phyloP scores from a whole-genome alignment of 2,888 invertebrate species.

The Polydrusus pterygomalis region DNA sequence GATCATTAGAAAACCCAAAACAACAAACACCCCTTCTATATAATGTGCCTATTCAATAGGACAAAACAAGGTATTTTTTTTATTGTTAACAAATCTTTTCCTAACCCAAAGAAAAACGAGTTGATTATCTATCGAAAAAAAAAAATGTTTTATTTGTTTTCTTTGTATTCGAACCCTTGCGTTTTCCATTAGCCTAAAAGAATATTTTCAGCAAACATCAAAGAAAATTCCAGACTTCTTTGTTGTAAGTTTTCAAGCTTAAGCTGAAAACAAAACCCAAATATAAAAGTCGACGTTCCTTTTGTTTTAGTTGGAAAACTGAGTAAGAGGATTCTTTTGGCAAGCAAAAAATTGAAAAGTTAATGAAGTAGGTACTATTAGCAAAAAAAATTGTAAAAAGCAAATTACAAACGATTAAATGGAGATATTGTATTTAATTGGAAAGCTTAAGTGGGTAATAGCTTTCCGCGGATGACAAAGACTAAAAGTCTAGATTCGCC shows the following conservation, averaged over 20 bases:
- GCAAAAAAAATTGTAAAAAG: no score
- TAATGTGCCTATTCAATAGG: background rate
- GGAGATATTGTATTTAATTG: no score
- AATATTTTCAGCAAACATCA: slow-evolving; percentile 4
- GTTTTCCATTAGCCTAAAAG: slow-evolving; percentile 14
- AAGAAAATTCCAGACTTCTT: slow-evolving; percentile 21
- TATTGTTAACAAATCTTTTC: background rate
- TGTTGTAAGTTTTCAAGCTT: slow-evolving; percentile 1
- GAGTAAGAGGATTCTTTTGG: background rate
- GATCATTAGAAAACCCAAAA: no score
- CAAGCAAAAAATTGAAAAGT: background rate
- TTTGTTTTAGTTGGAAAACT: slow-evolving; percentile 8
- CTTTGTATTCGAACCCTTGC: background rate
- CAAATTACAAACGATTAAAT: no score
- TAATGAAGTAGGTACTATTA: background rate
- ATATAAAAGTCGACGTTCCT: slow-evolving; percentile 3
- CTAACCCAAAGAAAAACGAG: background rate
- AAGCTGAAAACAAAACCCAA: slow-evolving; percentile 14
- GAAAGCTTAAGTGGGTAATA: no score
- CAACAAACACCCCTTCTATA: no score
- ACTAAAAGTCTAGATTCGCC: no score
- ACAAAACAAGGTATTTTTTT: background rate
- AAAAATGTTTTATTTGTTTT: slow-evolving; percentile 1
- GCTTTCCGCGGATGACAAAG: no score
- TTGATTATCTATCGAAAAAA: background rate